A percentile compares a stretch with the other conserved stretches of the same genome.
Evolutionary conservation across 1,140 invertebrate species (phyloP).

Genomic region (Philotrypesis tridentata): DNA sequence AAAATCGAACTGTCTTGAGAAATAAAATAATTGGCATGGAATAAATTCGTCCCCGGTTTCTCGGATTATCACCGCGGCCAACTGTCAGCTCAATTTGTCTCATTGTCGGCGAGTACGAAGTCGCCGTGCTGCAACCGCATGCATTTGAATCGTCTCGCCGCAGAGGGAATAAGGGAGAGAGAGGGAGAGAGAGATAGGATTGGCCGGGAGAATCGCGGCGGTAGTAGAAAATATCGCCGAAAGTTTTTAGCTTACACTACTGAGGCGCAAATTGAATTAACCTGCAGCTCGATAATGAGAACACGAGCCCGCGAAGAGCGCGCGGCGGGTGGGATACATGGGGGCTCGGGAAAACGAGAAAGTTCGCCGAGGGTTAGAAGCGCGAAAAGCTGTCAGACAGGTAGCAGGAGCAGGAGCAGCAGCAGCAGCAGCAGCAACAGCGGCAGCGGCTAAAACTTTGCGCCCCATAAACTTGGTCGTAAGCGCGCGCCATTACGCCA

Average conservation of each 20-base stretch:
- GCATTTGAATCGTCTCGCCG: constrained; percentile 4
- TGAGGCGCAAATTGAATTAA: constrained; percentile 43
- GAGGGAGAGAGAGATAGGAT: neutral
- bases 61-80: neutral
- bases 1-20: neutral
- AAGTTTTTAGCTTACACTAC: constrained; percentile 41
- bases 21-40: neutral
- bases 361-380: constrained; percentile 18
- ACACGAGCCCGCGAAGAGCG: constrained; percentile 1
- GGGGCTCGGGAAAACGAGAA: neutral
- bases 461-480: constrained; percentile 42
- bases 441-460: constrained; percentile 32
- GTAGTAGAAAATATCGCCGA: constrained; percentile 21
- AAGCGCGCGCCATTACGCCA: constrained; percentile 38
- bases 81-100: neutral
- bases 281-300: constrained; percentile 39
- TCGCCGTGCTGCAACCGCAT: neutral
- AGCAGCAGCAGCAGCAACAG: neutral
- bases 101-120: neutral
- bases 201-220: too few relatives aligned
- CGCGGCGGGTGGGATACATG: neutral
- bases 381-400: constrained; percentile 42
- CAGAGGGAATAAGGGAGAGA: neutral
- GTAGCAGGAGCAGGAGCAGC: neutral
- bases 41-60: neutral